phyloP scores from a whole-genome alignment of 2,888 invertebrate species.

The Rhodophaea formosa region DNA sequence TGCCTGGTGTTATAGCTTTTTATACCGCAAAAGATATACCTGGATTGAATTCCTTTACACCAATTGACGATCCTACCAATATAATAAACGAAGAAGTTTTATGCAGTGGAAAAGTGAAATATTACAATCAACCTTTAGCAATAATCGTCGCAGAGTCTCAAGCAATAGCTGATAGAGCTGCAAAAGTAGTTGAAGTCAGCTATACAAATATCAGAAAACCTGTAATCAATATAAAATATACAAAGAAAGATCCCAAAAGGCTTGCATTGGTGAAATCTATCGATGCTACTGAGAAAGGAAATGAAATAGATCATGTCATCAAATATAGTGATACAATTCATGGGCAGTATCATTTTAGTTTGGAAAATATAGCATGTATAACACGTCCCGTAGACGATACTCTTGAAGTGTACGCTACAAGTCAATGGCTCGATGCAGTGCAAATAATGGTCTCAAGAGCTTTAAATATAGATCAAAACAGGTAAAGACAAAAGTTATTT shows the following conservation, averaged over 20 bases:
- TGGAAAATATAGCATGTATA: conserved; percentile 85
- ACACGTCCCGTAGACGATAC: conserved; percentile 86
- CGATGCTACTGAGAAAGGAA: conserved; percentile 47
- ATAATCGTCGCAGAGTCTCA: conserved; percentile 81
- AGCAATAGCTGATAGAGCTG: conserved; percentile 77
- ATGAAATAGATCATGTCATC: conserved; percentile 61
- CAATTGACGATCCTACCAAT: no score
- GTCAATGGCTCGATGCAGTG: conserved; percentile 81
- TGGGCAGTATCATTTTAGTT: conserved; percentile 86
- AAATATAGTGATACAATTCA: conserved; percentile 76
- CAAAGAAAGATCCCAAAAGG: no score
- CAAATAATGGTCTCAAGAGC: conserved; percentile 79
- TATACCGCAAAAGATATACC: conserved; percentile 82
- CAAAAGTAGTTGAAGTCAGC: conserved; percentile 75
- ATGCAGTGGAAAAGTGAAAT: conserved; percentile 43
- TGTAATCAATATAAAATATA: conserved; percentile 45
- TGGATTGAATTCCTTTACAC: conserved; percentile 82
- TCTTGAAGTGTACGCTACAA: conserved; percentile 81
- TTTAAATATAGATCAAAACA: conserved; percentile 79
- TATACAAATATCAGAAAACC: conserved; percentile 66
- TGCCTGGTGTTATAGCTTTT: conserved; percentile 82
- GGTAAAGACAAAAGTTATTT: conserved; percentile 49
- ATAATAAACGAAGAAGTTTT: conserved; percentile 73
- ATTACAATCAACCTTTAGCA: conserved; percentile 52
- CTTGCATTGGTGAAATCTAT: conserved; percentile 36